These are phyloP conservation scores for Knipowitschia caucasica DNA, from an alignment of 2,797 vertebrate genomes.

Conservation along the genomic window DNA sequence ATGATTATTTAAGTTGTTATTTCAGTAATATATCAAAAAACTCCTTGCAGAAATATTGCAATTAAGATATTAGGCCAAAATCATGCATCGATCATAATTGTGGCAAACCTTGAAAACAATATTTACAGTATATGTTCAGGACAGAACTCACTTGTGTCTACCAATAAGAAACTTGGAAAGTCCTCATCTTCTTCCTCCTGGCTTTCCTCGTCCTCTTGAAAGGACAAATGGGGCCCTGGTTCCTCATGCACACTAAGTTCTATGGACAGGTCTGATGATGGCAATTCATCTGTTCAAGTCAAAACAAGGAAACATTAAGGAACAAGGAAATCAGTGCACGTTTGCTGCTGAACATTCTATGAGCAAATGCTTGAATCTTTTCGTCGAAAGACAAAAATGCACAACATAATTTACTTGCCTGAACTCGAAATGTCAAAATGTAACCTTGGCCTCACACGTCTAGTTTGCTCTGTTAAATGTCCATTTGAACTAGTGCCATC, in stretches of 20 bases:
- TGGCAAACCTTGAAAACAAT: too few species aligned
- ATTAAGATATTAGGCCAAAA: too few species aligned
- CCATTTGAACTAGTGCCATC: conserved; percentile 11
- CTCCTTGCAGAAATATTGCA: too few species aligned
- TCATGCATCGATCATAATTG: too few species aligned
- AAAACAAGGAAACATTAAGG: conserved; percentile 6
- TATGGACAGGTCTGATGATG: conserved; percentile 70
- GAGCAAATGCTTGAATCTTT: background rate
- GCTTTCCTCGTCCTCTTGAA: conserved; percentile 55
- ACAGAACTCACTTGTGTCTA: conserved; percentile 71
- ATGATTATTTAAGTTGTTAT: too few species aligned
- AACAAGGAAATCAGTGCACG: background rate
- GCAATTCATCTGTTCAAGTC: conserved; percentile 54
- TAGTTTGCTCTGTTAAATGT: background rate
- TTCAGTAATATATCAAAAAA: too few species aligned
- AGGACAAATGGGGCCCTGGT: conserved; percentile 38
- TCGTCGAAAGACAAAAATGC: background rate
- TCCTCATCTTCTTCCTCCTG: conserved; percentile 82
- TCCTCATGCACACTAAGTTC: conserved; percentile 64
- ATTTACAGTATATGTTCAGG: too few species aligned
- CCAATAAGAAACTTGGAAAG: conserved; percentile 80
- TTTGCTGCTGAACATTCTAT: background rate
- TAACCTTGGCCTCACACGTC: conserved; percentile 43
- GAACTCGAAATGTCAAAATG: conserved; percentile 30
- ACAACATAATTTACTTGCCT: conserved; percentile 35